A percentile compares a stretch with the other conserved stretches of the same genome.
Conservation (phyloP, 2,797 vertebrate genomes). For the Ciconia nigra region DNA sequence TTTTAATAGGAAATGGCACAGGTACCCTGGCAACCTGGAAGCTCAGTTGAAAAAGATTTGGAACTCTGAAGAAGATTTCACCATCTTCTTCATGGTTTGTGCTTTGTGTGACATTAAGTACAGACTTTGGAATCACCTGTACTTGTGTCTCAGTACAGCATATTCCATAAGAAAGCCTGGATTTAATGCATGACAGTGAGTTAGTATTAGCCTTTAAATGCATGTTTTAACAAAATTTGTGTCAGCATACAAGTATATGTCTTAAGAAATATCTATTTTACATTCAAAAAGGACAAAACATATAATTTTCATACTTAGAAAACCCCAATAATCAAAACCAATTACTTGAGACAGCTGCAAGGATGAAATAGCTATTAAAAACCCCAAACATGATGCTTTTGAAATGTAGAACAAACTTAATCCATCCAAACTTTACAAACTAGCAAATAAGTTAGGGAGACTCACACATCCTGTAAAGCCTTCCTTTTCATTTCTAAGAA, state of each 20-base stretch:
- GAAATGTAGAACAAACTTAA: not conserved
- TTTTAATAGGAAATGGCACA: not conserved
- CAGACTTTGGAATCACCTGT: not conserved
- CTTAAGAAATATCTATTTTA: not conserved
- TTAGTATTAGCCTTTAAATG: not conserved
- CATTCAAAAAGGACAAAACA: not conserved
- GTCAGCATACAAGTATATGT: not conserved
- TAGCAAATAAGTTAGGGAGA: not conserved
- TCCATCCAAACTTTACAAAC: not conserved
- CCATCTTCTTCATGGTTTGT: not conserved
- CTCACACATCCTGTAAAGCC: not conserved
- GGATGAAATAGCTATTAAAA: not conserved
- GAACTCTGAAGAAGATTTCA: not conserved
- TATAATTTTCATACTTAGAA: not conserved
- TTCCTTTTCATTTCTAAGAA: not conserved
- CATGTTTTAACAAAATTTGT: not conserved
- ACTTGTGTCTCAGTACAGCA: not conserved
- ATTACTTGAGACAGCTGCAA: not conserved
- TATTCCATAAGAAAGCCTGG: not conserved
- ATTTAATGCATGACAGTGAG: not conserved
- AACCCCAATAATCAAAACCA: not conserved
- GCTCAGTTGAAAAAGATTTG: not conserved
- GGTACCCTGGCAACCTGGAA: not conserved
- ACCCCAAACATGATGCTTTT: not conserved
- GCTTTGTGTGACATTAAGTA: not conserved